phyloP scores from a whole-genome alignment of 2,113 vertebrate genomes.

The Chlamydotis undulata region DNA sequence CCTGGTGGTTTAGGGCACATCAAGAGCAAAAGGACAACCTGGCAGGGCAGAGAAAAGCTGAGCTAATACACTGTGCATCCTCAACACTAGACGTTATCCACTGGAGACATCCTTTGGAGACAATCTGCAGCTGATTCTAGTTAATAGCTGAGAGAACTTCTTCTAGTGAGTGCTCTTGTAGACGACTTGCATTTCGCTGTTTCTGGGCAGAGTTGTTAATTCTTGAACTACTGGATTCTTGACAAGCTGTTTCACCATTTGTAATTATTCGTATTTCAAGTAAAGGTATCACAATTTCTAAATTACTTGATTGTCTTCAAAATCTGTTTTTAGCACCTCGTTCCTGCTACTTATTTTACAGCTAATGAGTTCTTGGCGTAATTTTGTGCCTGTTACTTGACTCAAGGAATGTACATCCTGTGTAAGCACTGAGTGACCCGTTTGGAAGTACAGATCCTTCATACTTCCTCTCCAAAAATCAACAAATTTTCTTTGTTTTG shows the following conservation, averaged over 20 bases:
- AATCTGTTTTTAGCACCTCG: conserved; percentile 2
- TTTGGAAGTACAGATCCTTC: background rate
- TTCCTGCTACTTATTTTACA: conserved; percentile 18
- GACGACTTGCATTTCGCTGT: background rate
- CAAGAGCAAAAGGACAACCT: background rate
- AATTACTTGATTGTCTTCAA: conserved; percentile 31
- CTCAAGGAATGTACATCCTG: background rate
- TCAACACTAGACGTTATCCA: background rate
- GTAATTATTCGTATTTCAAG: conserved; percentile 1
- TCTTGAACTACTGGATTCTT: conserved; percentile 22
- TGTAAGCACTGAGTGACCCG: fast-evolving
- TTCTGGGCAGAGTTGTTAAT: background rate
- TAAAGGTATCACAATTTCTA: background rate
- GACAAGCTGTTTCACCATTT: background rate
- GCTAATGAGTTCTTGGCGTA: conserved; percentile 27
- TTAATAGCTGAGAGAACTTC: background rate
- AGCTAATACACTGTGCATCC: background rate
- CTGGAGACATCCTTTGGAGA: background rate
- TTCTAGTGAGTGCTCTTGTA: background rate
- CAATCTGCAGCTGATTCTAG: background rate
- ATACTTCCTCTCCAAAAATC: background rate
- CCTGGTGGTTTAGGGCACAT: background rate
- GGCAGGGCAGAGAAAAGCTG: background rate
- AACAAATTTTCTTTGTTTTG: background rate
- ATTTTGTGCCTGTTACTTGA: background rate